These are phyloP conservation scores for Hemitrygon akajei DNA, from an alignment of 2,797 vertebrate genomes.

Conservation along the genomic window DNA sequence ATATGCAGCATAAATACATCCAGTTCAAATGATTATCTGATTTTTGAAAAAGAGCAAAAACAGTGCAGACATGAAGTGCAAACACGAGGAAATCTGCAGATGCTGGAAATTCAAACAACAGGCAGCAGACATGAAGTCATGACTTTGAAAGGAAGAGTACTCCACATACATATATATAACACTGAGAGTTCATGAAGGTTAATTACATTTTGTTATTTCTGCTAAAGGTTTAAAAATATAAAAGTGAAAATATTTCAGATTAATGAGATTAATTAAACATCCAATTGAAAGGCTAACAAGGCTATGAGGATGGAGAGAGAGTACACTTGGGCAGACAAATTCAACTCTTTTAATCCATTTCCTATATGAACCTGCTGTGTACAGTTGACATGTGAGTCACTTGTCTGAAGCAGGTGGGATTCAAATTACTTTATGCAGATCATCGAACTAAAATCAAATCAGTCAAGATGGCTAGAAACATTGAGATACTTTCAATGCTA, in stretches of 20 bases:
- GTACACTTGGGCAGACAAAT: background rate
- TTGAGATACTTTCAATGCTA: too few relatives aligned
- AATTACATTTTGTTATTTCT: background rate
- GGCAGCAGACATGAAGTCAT: background rate
- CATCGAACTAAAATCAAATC: too few relatives aligned
- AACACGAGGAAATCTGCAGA: too few relatives aligned
- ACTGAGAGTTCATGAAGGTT: background rate
- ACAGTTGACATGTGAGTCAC: background rate
- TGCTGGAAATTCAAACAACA: too few relatives aligned
- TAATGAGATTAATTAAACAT: background rate
- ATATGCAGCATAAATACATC: background rate
- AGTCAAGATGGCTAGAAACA: too few relatives aligned
- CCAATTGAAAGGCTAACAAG: background rate
- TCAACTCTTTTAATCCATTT: background rate
- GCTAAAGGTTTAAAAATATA: background rate
- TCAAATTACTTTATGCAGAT: background rate
- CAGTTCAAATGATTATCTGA: background rate
- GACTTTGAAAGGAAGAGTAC: background rate
- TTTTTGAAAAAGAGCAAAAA: background rate
- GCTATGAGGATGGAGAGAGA: background rate
- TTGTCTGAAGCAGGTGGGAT: background rate
- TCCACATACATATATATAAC: background rate
- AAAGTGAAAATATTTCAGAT: background rate
- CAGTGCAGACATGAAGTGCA: background rate
- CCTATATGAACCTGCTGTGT: background rate